Conservation (phyloP, 2,113 vertebrate genomes). For the Dromaius novaehollandiae region DNA sequence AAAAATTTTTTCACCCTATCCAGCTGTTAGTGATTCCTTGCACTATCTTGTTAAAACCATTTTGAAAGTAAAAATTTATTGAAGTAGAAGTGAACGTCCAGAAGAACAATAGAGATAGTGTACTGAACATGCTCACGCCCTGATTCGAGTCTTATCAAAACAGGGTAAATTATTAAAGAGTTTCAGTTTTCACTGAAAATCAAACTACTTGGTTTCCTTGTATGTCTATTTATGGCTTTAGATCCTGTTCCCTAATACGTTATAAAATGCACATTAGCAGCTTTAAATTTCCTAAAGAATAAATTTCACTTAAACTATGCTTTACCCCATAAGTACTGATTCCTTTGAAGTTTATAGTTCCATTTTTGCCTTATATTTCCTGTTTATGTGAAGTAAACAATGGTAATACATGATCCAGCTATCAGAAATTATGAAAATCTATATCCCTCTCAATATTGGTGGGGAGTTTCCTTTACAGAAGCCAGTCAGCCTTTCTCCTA, state of each 20-base stretch:
- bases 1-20: neutral
- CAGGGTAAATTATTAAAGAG: neutral
- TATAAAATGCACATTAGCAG: neutral
- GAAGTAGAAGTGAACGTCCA: neutral
- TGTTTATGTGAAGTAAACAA: neutral
- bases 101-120: neutral
- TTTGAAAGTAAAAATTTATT: neutral
- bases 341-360: neutral
- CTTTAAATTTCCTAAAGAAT: neutral
- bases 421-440: neutral
- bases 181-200: neutral
- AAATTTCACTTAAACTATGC: neutral
- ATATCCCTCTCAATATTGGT: neutral
- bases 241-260: neutral
- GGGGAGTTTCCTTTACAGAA: neutral
- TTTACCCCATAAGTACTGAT: neutral
- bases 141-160: neutral
- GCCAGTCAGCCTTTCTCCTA: conserved; percentile 14
- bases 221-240: neutral
- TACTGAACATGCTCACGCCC: neutral
- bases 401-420: neutral
- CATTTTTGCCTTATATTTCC: neutral
- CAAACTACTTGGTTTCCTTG: neutral
- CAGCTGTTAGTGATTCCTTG: neutral
- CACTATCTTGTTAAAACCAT: neutral